Conservation (phyloP, 2,113 vertebrate genomes). For the Saiga tatarica region DNA sequence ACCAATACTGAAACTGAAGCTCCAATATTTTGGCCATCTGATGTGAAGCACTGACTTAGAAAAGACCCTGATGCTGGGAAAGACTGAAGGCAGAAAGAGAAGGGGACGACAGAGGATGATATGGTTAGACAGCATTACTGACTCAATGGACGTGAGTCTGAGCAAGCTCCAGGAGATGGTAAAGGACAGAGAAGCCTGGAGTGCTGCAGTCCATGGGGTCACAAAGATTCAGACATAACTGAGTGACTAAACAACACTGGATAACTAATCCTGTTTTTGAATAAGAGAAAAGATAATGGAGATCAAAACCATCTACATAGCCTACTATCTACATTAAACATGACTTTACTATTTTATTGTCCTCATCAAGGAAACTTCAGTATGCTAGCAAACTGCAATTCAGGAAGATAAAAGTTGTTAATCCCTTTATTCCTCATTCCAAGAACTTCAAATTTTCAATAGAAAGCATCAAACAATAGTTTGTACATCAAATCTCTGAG, state of each 20-base stretch:
- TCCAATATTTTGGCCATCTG: neutral
- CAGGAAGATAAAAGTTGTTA: neutral
- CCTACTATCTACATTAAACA: neutral
- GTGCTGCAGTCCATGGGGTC: neutral
- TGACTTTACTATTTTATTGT: neutral
- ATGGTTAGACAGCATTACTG: neutral
- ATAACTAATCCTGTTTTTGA: slow-evolving; percentile 5
- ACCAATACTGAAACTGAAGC: neutral
- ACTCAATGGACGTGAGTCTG: neutral
- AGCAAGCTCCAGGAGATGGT: neutral
- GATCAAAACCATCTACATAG: neutral
- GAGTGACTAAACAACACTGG: neutral
- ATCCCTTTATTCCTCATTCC: neutral
- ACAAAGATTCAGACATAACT: neutral
- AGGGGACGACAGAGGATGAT: neutral
- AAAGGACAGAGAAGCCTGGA: neutral
- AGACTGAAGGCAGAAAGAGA: neutral
- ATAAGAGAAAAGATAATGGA: neutral
- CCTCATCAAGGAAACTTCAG: neutral
- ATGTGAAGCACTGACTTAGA: neutral
- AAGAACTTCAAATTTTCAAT: neutral
- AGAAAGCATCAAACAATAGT: neutral
- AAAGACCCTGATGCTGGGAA: neutral
- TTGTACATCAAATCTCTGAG: neutral
- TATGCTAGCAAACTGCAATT: neutral